Percentiles rank a stretch among this genome's conserved stretches.
phyloP scores from a whole-genome alignment of 2,888 invertebrate species.

The Drosophila anomelani region DNA sequence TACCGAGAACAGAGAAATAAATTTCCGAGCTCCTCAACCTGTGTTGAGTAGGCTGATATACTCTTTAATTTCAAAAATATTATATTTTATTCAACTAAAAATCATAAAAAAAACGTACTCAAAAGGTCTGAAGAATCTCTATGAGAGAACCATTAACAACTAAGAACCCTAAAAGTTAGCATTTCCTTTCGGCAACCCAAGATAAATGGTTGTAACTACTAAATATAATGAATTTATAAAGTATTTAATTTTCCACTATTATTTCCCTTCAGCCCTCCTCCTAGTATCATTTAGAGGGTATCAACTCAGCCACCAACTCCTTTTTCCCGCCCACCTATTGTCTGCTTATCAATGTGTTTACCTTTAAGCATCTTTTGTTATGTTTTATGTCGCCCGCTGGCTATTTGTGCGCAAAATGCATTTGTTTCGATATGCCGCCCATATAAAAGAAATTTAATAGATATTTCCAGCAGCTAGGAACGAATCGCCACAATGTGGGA shows the following conservation, averaged over 20 bases:
- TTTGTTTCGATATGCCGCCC: slow-evolving; percentile 42
- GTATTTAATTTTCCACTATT: neutral
- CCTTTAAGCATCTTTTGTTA: slow-evolving; percentile 36
- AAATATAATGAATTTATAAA: no score
- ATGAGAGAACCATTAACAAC: neutral
- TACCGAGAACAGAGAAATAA: slow-evolving; percentile 1
- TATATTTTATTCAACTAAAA: neutral
- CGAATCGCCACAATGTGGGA: slow-evolving; percentile 15
- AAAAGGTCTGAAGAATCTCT: neutral
- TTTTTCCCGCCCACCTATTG: neutral
- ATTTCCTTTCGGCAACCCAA: neutral
- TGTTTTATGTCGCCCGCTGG: slow-evolving; percentile 37
- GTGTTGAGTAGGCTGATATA: neutral
- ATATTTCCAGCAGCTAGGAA: slow-evolving; percentile 29
- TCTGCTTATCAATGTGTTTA: slow-evolving; percentile 34
- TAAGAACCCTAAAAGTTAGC: neutral
- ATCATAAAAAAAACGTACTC: no score
- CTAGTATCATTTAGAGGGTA: neutral
- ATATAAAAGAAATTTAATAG: slow-evolving; percentile 41
- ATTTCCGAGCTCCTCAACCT: neutral
- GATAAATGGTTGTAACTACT: no score
- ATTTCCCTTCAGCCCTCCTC: neutral
- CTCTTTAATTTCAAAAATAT: no score
- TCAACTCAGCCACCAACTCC: neutral
- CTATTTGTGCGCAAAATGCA: slow-evolving; percentile 53